phyloP scores from a whole-genome alignment of 2,113 vertebrate genomes.

The Oryzias melastigma region DNA sequence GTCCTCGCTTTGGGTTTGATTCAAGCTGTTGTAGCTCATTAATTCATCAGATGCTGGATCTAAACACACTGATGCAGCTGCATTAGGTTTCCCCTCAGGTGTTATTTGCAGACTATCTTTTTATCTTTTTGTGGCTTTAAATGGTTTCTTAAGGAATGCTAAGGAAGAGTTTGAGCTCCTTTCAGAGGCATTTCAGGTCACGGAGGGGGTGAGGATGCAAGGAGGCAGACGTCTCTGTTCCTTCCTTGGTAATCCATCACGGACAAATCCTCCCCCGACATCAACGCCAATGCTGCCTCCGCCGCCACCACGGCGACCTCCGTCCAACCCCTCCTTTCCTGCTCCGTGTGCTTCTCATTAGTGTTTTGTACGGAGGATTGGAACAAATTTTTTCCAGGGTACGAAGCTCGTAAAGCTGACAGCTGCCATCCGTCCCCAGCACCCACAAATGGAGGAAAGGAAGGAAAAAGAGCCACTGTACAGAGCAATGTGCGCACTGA shows the following conservation, averaged over 20 bases:
- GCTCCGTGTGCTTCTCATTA: slow-evolving; percentile 61
- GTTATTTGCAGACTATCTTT: slow-evolving; percentile 14
- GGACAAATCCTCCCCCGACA: neutral
- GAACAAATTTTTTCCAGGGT: slow-evolving; percentile 57
- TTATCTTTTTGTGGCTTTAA: slow-evolving; percentile 18
- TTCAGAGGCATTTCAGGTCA: slow-evolving; percentile 48
- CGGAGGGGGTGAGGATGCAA: slow-evolving; percentile 18
- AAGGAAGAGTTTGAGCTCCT: slow-evolving; percentile 20
- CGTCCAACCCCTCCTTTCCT: slow-evolving; percentile 12
- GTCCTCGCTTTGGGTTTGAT: neutral
- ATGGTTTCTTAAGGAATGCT: slow-evolving; percentile 34
- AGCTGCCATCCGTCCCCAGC: slow-evolving; percentile 45
- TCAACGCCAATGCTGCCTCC: neutral
- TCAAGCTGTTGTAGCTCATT: slow-evolving; percentile 19
- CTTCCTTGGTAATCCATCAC: slow-evolving; percentile 48
- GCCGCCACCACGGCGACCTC: slow-evolving; percentile 12
- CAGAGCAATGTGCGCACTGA: slow-evolving; percentile 35
- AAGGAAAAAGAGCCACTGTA: slow-evolving; percentile 35
- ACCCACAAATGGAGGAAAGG: slow-evolving; percentile 38
- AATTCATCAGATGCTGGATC: slow-evolving; percentile 27
- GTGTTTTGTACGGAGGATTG: slow-evolving; percentile 42
- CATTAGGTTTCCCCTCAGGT: slow-evolving; percentile 18
- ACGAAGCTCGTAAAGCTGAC: slow-evolving; percentile 46
- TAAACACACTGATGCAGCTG: slow-evolving; percentile 36
- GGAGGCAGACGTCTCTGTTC: slow-evolving; percentile 32